These are phyloP conservation scores for Porites australiensis DNA, from an alignment of 64 coral and sea anemone genomes.

Conservation along the genomic window DNA sequence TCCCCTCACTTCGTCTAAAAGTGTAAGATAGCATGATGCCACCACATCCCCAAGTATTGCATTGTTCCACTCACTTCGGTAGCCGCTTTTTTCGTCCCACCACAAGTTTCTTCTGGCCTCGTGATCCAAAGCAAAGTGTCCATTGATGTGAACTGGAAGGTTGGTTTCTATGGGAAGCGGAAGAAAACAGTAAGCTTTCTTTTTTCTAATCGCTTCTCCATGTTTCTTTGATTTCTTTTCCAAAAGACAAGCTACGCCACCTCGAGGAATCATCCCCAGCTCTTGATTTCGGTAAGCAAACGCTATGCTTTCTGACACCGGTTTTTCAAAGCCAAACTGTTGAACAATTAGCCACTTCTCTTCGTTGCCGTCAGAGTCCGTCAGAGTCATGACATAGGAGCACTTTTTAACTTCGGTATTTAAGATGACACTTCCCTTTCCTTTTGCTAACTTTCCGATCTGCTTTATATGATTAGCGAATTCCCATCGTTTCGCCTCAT, in stretches of 20 bases:
- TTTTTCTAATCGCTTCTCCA: not conserved
- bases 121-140: conserved; percentile 76
- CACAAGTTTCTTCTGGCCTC: conserved; percentile 72
- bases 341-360: conserved; percentile 84
- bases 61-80: conserved; percentile 73
- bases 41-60: conserved; percentile 45
- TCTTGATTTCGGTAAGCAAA: conserved; percentile 52
- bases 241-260: conserved; percentile 64
- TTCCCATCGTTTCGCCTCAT: conserved; percentile 23
- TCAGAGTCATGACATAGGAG: conserved; percentile 57
- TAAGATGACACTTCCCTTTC: not conserved
- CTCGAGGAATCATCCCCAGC: conserved; percentile 83
- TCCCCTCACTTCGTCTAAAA: conserved; percentile 59
- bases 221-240: not conserved
- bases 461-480: conserved; percentile 53
- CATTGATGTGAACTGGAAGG: conserved; percentile 88
- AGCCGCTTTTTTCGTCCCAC: conserved; percentile 38
- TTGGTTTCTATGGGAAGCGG: conserved; percentile 68
- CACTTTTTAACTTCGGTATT: conserved; percentile 15
- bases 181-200: conserved; percentile 84
- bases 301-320: conserved; percentile 18
- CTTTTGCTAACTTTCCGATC: conserved; percentile 19
- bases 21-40: conserved; percentile 70
- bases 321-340: conserved; percentile 69
- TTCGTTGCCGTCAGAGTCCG: conserved; percentile 8